phyloP scores from a whole-genome alignment of 2,888 invertebrate species.

The Drosophila greeni region DNA sequence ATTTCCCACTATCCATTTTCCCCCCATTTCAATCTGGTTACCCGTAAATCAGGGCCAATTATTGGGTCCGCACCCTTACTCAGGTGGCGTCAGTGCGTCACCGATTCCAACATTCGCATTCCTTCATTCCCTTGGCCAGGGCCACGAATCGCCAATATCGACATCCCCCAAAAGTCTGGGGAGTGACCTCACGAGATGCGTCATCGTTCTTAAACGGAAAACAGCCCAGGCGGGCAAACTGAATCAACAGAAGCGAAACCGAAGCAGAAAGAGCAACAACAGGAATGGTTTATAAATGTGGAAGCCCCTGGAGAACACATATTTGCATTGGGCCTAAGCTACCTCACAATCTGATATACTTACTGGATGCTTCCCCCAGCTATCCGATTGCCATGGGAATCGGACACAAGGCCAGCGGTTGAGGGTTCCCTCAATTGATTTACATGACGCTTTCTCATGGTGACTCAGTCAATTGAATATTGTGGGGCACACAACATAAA shows the following conservation, averaged over 20 bases:
- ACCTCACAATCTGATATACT: neutral
- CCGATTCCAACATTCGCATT: slow-evolving; percentile 31
- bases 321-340: neutral
- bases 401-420: slow-evolving; percentile 5
- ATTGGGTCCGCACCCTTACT: slow-evolving; percentile 39
- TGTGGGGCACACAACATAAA: neutral
- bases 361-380: neutral
- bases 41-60: slow-evolving; percentile 62
- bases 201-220: slow-evolving; percentile 61
- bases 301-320: slow-evolving; percentile 13
- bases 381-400: neutral
- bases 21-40: slow-evolving; percentile 34
- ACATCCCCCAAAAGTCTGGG: slow-evolving; percentile 39
- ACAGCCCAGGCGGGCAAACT: slow-evolving; percentile 22
- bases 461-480: neutral
- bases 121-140: slow-evolving; percentile 13
- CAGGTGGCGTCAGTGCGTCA: slow-evolving; percentile 51
- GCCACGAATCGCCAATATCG: slow-evolving; percentile 24
- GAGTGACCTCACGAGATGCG: slow-evolving; percentile 67
- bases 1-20: slow-evolving; percentile 4
- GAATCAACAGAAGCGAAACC: slow-evolving; percentile 26
- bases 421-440: slow-evolving; percentile 7
- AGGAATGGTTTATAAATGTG: slow-evolving; percentile 16
- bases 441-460: slow-evolving; percentile 11
- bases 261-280: slow-evolving; percentile 8